Conservation (phyloP, 2,797 vertebrate genomes). For the Propithecus perrieri region DNA sequence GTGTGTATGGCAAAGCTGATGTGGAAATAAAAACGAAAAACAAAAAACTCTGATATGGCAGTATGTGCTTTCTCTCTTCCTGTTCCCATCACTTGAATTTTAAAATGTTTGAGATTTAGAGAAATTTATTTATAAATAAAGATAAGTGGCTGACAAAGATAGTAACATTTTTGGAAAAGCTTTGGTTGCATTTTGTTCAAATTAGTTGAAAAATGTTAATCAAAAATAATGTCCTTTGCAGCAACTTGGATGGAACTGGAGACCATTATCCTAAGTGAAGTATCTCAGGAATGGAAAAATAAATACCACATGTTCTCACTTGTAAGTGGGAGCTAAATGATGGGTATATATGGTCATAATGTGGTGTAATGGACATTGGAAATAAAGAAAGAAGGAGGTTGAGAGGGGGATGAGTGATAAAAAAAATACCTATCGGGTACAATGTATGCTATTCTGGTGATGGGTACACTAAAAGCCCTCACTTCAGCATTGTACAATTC, state of each 20-base stretch:
- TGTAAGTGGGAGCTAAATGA: neutral
- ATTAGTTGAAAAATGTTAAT: neutral
- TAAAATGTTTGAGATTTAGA: neutral
- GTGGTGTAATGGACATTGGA: neutral
- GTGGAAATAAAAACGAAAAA: neutral
- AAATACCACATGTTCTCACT: neutral
- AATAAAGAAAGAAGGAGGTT: neutral
- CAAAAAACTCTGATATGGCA: neutral
- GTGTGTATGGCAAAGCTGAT: neutral
- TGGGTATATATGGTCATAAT: neutral
- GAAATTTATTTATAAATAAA: neutral
- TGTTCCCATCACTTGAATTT: neutral
- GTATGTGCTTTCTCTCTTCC: neutral
- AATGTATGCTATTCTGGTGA: neutral
- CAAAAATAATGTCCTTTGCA: neutral
- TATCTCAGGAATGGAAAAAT: neutral
- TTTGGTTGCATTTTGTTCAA: neutral
- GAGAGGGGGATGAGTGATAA: neutral
- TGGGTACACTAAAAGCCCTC: neutral
- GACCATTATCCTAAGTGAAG: neutral
- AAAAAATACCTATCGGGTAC: neutral
- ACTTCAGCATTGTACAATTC: neutral
- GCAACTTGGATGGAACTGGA: neutral
- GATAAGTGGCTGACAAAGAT: neutral
- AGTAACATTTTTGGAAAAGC: neutral